phyloP scores from a whole-genome alignment of 2,113 vertebrate genomes.

The Ctenodactylus gundi region DNA sequence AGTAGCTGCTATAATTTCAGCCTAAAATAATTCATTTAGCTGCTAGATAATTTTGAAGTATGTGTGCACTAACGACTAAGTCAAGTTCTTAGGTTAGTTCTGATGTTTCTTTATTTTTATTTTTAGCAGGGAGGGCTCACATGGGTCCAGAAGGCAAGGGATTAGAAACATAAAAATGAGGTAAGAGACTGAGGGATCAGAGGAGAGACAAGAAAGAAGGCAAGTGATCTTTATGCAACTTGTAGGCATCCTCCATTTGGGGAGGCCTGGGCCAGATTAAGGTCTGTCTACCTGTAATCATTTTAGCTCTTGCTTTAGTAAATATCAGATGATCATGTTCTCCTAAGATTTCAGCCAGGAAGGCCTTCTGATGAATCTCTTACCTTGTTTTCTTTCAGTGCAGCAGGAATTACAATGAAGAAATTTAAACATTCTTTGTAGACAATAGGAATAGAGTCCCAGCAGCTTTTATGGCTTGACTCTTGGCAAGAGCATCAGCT shows the following conservation, averaged over 20 bases:
- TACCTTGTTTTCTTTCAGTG: slow-evolving; percentile 33
- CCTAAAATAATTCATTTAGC: slow-evolving; percentile 27
- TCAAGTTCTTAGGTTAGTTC: slow-evolving; percentile 48
- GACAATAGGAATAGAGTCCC: slow-evolving; percentile 11
- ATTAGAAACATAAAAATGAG: slow-evolving; percentile 1
- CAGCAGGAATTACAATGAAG: slow-evolving; percentile 50
- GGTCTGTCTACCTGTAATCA: slow-evolving; percentile 29
- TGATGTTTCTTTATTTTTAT: no score
- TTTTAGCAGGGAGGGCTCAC: not conserved
- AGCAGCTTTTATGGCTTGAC: slow-evolving; percentile 26
- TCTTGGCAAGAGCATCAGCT: slow-evolving; percentile 28
- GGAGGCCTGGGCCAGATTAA: not conserved
- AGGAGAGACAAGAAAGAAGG: not conserved
- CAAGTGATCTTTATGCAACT: not conserved
- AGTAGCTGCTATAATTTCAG: not conserved
- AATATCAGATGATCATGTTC: slow-evolving; percentile 55
- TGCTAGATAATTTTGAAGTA: not conserved
- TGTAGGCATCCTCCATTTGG: not conserved
- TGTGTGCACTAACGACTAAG: not conserved
- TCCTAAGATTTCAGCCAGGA: slow-evolving; percentile 52
- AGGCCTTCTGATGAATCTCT: slow-evolving; percentile 49
- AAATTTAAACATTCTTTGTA: slow-evolving; percentile 52
- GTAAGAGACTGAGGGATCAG: not conserved
- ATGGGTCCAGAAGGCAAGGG: not conserved
- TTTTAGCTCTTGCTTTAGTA: slow-evolving; percentile 46